Conservation (phyloP, 2,888 invertebrate genomes). For the Atherix ibis region DNA sequence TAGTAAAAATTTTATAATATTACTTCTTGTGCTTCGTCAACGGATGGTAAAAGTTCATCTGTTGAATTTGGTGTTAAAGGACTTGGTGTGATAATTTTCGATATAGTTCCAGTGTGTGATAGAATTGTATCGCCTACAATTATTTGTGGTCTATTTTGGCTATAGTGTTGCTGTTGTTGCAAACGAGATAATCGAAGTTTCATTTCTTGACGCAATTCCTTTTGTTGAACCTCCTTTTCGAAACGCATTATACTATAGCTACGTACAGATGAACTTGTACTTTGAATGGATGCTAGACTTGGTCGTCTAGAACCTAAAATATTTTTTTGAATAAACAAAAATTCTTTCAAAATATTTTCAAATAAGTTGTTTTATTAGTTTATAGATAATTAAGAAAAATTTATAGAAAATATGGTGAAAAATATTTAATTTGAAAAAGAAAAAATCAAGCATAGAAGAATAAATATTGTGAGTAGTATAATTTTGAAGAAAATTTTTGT, state of each 20-base stretch:
- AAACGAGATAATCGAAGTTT: constrained; percentile 57
- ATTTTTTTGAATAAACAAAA: too few species aligned
- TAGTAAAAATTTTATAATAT: constrained; percentile 1
- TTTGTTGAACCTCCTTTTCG: constrained; percentile 67
- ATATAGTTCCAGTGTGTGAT: constrained; percentile 20
- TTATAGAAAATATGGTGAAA: too few species aligned
- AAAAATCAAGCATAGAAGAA: too few species aligned
- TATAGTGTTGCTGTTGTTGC: constrained; percentile 40
- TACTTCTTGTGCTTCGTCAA: constrained; percentile 67
- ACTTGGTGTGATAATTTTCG: constrained; percentile 41
- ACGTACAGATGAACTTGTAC: constrained; percentile 65
- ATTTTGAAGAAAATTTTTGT: too few species aligned
- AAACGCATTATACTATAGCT: constrained; percentile 68
- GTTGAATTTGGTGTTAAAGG: constrained; percentile 70
- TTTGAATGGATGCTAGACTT: constrained; percentile 73
- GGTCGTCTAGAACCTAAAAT: constrained; percentile 70
- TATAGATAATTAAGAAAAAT: too few species aligned
- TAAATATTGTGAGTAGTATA: too few species aligned
- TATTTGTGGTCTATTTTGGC: constrained; percentile 35
- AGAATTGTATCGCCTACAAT: constrained; percentile 34
- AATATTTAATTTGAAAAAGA: too few species aligned
- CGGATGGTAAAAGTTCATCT: constrained; percentile 65
- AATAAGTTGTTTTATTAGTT: too few species aligned
- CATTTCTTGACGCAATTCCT: constrained; percentile 61
- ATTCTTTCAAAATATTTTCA: too few species aligned